phyloP scores from a whole-genome alignment of 2,113 vertebrate genomes.

The Marcusenius ussheri region DNA sequence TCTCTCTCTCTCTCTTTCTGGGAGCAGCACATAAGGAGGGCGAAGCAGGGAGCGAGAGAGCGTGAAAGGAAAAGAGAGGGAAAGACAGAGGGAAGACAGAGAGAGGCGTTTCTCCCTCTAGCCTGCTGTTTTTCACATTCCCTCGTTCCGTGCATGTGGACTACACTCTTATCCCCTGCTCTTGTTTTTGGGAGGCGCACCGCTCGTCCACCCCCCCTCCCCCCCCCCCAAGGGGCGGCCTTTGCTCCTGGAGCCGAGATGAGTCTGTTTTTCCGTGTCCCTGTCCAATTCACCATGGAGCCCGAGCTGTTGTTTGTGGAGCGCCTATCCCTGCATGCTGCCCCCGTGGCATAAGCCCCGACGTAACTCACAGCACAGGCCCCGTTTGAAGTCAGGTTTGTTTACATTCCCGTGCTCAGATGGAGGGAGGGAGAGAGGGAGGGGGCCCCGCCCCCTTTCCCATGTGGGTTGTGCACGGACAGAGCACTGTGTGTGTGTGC shows the following conservation, averaged over 20 bases:
- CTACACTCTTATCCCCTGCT: background rate
- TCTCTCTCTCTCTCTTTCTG: background rate
- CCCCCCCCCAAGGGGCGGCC: background rate
- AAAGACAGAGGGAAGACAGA: background rate
- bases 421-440: constrained; percentile 42
- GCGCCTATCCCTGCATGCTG: background rate
- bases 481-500: constrained; percentile 6
- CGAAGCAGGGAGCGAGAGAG: constrained; percentile 1
- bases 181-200: background rate
- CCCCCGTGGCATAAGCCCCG: background rate
- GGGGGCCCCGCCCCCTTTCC: constrained; percentile 52
- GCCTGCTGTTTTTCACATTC: background rate
- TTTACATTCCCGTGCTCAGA: constrained; percentile 64
- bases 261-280: background rate
- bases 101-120: background rate
- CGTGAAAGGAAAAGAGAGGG: background rate
- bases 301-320: background rate
- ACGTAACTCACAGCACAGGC: background rate
- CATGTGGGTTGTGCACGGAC: constrained; percentile 36
- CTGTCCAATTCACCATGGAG: constrained; percentile 10
- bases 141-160: background rate
- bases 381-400: constrained; percentile 38
- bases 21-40: constrained; percentile 2
- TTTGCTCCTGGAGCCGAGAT: background rate
- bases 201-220: background rate